phyloP scores from a whole-genome alignment of 2,113 vertebrate species.

The Manacus vitellinus region DNA sequence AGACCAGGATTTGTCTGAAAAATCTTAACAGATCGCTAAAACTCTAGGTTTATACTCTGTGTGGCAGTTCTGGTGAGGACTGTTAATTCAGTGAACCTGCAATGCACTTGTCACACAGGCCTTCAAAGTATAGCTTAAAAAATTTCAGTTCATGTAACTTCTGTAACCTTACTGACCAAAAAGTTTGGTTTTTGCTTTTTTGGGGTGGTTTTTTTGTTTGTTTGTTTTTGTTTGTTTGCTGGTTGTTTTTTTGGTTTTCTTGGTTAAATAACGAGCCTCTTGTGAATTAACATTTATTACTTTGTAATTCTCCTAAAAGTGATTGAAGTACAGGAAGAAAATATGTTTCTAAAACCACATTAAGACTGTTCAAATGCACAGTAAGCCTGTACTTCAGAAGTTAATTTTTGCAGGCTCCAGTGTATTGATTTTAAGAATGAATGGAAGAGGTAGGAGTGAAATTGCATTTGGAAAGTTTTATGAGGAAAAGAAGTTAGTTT shows the following conservation, averaged over 20 bases:
- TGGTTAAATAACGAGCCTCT: background rate
- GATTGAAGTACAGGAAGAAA: background rate
- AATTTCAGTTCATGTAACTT: background rate
- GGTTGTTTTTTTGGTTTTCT: too few species aligned
- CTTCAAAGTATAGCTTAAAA: background rate
- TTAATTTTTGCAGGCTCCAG: background rate
- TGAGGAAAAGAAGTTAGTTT: background rate
- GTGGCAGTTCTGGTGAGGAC: background rate
- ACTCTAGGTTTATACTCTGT: background rate
- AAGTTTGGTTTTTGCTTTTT: accelerated
- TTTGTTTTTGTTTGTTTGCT: too few species aligned
- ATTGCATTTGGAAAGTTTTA: background rate
- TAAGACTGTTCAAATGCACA: background rate
- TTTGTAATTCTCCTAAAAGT: background rate
- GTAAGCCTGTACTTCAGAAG: background rate
- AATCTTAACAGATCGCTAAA: background rate
- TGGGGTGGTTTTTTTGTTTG: too few species aligned
- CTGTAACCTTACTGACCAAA: background rate
- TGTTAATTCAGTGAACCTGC: background rate
- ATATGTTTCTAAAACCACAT: background rate
- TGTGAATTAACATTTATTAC: background rate
- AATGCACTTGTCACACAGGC: background rate
- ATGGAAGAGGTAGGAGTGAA: background rate
- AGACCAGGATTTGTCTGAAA: background rate
- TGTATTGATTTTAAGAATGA: background rate